Evolutionary conservation across 2,113 vertebrate genomes (phyloP), one percentile per base, ranked within the genome.

Genomic region (Solenodon paradoxus): DNA sequence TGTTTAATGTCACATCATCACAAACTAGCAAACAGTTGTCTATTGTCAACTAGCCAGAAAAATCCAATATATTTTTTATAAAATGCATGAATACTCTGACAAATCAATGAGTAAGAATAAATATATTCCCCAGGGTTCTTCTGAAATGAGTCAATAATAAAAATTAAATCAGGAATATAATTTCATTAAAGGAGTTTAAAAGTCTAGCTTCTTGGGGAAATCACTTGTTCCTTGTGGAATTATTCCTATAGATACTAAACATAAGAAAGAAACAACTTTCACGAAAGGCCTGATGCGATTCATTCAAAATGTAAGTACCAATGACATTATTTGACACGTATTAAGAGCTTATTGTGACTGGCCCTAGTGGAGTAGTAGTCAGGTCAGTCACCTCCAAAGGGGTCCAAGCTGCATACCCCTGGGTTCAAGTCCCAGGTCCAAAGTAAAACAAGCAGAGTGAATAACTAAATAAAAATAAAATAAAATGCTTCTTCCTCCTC

Each of bases 121-220:
- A 55, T 16, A 28, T 2, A 66, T 79, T 83, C 17, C 45, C 57
- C 57, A 64, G 17, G 68, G 20, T 3, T 42, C 35, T 92, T 93
- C 6, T 68, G 42, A 94, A 72, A 49, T 78, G 83, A 89, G 20
- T 63, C 30, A 95, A 51, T 78, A 49, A 88, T 55, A 63, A 88
- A 88, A 92, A 64, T 86, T 47, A 11, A 63, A 38, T 81, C 26
- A 69, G 38, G 1, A 95, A 64, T 57, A 49, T 55, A 78, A 64
- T 95, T 89, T 92, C 1, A 78, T 83, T 28, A 86, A 93, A 72
- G 45, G 45, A 42, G 32, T 85, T 75, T 86, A 72, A 71, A 96
- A 96, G 49, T 81, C 88, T 88, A 68, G 38, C n/a, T 85, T 88
- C 49, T n/a, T 40, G 9, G 10, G 38, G n/a, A 84, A 93, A 63